phyloP scores from a whole-genome alignment of 2,888 invertebrate genomes.

The Bellardia pandia region DNA sequence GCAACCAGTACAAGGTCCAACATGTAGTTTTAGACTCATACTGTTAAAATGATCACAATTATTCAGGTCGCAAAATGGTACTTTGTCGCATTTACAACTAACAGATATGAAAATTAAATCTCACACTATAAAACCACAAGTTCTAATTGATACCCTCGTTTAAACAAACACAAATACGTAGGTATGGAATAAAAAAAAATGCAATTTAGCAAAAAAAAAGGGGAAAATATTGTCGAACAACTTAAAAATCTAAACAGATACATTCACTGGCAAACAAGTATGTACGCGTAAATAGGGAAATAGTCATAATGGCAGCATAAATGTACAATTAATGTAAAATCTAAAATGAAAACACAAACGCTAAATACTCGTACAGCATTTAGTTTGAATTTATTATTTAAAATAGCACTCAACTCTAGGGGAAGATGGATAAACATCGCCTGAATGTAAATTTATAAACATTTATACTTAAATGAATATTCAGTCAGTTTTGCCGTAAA shows the following conservation, averaged over 20 bases:
- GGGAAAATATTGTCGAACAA: constrained; percentile 28
- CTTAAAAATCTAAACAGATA: constrained; percentile 19
- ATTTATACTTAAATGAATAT: constrained; percentile 28
- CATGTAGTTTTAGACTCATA: background rate
- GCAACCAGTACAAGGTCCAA: constrained; percentile 41
- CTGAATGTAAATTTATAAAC: constrained; percentile 32
- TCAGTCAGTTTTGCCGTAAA: background rate
- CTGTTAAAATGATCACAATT: constrained; percentile 14
- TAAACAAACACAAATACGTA: constrained; percentile 8
- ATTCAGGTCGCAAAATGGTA: constrained; percentile 54
- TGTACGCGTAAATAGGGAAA: constrained; percentile 23
- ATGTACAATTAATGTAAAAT: background rate
- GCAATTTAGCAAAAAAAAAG: background rate
- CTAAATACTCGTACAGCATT: background rate
- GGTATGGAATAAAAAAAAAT: background rate
- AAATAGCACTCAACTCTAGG: constrained; percentile 10
- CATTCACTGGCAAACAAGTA: background rate
- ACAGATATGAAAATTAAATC: constrained; percentile 11
- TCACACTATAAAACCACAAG: constrained; percentile 21
- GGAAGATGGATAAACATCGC: constrained; percentile 28
- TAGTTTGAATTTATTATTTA: background rate
- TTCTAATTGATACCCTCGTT: constrained; percentile 42
- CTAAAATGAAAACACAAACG: background rate
- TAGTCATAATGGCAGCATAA: constrained; percentile 1
- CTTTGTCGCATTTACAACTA: constrained; percentile 7